A percentile compares a stretch with the other conserved stretches of the same genome.
Conservation (phyloP, 1,140 invertebrate species). For the Plutomurus gul region DNA sequence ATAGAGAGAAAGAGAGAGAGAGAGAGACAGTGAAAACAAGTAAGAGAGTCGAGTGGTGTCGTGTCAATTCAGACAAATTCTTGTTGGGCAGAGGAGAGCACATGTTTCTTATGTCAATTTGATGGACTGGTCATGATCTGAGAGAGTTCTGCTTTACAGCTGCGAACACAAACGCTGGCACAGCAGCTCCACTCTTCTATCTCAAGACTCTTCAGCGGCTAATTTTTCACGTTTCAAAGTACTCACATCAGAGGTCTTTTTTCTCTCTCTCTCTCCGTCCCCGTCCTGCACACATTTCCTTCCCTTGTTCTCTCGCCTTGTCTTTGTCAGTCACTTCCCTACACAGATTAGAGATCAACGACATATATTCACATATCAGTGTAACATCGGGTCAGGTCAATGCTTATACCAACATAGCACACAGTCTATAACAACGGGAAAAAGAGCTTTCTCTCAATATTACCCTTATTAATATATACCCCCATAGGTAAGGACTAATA, state of each 20-base stretch:
- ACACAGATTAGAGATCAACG: too few species aligned
- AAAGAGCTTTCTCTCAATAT: too few species aligned
- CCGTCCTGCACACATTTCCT: not conserved
- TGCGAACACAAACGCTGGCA: not conserved
- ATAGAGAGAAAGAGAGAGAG: not conserved
- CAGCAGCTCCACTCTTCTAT: not conserved
- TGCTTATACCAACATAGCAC: too few species aligned
- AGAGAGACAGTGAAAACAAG: not conserved
- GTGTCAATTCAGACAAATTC: slow-evolving; percentile 41
- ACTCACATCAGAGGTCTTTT: not conserved
- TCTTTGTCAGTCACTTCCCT: too few species aligned
- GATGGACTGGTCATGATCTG: slow-evolving; percentile 43
- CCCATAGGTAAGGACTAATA: too few species aligned
- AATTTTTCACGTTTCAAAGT: slow-evolving; percentile 42
- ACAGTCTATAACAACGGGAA: too few species aligned
- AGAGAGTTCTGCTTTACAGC: slow-evolving; percentile 26
- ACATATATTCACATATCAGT: too few species aligned
- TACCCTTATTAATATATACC: too few species aligned
- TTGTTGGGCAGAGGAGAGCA: slow-evolving; percentile 39
- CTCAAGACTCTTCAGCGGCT: slow-evolving; percentile 1
- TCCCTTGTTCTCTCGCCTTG: not conserved
- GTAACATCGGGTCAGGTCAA: too few species aligned
- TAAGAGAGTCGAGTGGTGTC: slow-evolving; percentile 21
- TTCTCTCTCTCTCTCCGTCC: not conserved
- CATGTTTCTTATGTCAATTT: slow-evolving; percentile 44